phyloP scores from a whole-genome alignment of 1,140 invertebrate species.

The Dufourea novaeangliae region DNA sequence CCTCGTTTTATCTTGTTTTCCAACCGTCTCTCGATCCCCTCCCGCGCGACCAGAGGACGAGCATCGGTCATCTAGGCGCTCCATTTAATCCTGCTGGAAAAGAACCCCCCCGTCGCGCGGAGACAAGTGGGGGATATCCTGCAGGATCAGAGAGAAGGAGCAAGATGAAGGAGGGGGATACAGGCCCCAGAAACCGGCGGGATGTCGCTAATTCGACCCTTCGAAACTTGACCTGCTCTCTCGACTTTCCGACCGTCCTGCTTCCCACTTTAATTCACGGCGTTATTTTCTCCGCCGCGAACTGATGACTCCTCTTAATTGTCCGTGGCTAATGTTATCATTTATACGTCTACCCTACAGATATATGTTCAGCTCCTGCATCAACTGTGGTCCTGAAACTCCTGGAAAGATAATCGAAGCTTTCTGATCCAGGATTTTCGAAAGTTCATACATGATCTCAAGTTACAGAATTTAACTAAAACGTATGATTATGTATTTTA shows the following conservation, averaged over 20 bases:
- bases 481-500: too few species aligned
- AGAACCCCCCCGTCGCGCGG: conserved; percentile 73
- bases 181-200: conserved; percentile 48
- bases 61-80: conserved; percentile 81
- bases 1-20: conserved; percentile 80
- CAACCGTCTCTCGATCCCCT: conserved; percentile 58
- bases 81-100: conserved; percentile 80
- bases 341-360: too few species aligned
- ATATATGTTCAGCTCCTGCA: too few species aligned
- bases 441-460: too few species aligned
- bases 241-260: conserved; percentile 65
- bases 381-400: too few species aligned
- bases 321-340: conserved; percentile 11
- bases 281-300: not conserved
- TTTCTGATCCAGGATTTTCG: too few species aligned
- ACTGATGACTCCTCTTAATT: conserved; percentile 30
- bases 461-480: too few species aligned
- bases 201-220: conserved; percentile 76
- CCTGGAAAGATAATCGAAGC: too few species aligned
- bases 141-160: conserved; percentile 69
- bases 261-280: conserved; percentile 46
- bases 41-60: conserved; percentile 59
- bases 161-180: conserved; percentile 19
- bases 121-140: conserved; percentile 74
- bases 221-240: conserved; percentile 74